Percentiles rank a stretch among this genome's conserved stretches.
phyloP scores from a whole-genome alignment of 2,797 vertebrate genomes.

The Rhinogobio ventralis region DNA sequence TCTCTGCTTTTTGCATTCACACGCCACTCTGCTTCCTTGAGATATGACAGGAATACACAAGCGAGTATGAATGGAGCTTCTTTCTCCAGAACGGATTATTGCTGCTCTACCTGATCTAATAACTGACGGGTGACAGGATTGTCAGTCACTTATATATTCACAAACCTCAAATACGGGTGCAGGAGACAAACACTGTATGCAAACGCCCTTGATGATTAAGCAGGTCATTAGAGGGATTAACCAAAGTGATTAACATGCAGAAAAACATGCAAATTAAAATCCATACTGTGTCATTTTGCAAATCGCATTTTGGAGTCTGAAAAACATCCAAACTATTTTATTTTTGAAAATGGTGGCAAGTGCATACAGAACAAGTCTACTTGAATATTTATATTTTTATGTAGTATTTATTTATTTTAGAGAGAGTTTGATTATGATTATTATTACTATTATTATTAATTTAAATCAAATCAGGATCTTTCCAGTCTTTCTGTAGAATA shows the following conservation, averaged over 20 bases:
- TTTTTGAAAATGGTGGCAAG: background rate
- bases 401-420: background rate
- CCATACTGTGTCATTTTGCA: slow-evolving; percentile 10
- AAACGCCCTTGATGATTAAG: slow-evolving; percentile 31
- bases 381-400: background rate
- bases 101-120: background rate
- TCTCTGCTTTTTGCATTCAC: slow-evolving; percentile 29
- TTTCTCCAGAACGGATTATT: slow-evolving; percentile 3
- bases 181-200: background rate
- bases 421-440: background rate
- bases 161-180: background rate
- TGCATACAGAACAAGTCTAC: background rate
- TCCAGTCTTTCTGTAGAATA: background rate
- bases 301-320: background rate
- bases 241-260: slow-evolving; percentile 31
- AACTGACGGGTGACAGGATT: background rate
- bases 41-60: slow-evolving; percentile 19
- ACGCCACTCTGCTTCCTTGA: slow-evolving; percentile 2
- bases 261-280: slow-evolving; percentile 32
- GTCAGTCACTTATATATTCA: slow-evolving; percentile 15
- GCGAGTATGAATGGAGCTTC: background rate
- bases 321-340: background rate
- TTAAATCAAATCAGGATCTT: background rate
- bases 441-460: no score
- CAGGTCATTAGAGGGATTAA: slow-evolving; percentile 38